A percentile compares a stretch with the other conserved stretches of the same genome.
Conservation (phyloP, 64 coral and sea anemone species). For the Stylophora pistillata region DNA sequence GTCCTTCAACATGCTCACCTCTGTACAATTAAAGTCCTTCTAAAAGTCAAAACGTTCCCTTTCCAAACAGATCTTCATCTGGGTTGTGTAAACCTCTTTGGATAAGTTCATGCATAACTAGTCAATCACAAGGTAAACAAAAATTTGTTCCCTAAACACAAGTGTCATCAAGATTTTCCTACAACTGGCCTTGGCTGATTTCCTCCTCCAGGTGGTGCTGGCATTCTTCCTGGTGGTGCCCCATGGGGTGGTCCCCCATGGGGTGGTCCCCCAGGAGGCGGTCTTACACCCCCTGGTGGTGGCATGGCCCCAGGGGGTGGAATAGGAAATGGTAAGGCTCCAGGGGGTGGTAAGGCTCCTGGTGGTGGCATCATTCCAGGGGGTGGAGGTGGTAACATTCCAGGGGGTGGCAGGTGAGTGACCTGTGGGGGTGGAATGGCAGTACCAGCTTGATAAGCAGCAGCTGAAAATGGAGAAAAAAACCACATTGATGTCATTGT, state of each 20-base stretch:
- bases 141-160: background rate
- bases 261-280: conserved; percentile 55
- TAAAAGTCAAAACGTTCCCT: no score
- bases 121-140: background rate
- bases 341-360: conserved; percentile 79
- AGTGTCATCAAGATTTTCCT: conserved; percentile 29
- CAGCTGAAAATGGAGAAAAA: conserved; percentile 49
- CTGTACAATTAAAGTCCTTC: no score
- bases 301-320: conserved; percentile 90
- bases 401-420: conserved; percentile 65
- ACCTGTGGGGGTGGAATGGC: conserved; percentile 37
- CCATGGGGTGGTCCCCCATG: conserved; percentile 39
- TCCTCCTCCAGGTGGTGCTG: conserved; percentile 16
- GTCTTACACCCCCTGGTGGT: conserved; percentile 61
- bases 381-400: conserved; percentile 82
- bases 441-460: conserved; percentile 78
- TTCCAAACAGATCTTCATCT: background rate
- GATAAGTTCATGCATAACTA: background rate
- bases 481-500: background rate
- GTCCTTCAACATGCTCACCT: no score
- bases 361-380: conserved; percentile 93
- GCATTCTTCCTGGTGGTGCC: conserved; percentile 42
- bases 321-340: conserved; percentile 75
- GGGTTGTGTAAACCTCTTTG: background rate
- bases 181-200: conserved; percentile 31